A percentile compares a stretch with the other conserved stretches of the same genome.
Conservation (phyloP, 2,888 invertebrate species). For the Phalangium opilio region DNA sequence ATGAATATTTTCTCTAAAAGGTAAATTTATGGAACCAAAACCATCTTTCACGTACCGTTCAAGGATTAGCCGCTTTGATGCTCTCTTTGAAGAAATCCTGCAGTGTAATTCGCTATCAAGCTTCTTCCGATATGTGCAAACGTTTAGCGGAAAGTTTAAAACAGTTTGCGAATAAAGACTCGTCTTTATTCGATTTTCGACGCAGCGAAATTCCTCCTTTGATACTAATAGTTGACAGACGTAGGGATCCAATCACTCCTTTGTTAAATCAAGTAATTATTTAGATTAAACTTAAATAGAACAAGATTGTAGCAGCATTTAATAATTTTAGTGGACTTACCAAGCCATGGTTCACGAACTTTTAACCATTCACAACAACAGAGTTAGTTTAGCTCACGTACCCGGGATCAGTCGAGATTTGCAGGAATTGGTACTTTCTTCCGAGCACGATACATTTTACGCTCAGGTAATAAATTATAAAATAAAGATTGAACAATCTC, state of each 20-base stretch:
- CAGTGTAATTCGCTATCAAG: slow-evolving; percentile 75
- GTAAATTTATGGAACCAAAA: slow-evolving; percentile 49
- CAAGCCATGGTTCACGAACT: slow-evolving; percentile 99
- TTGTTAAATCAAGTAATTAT: slow-evolving; percentile 59
- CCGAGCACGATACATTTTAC: slow-evolving; percentile 95
- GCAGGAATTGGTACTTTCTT: slow-evolving; percentile 78
- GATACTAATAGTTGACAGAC: slow-evolving; percentile 74
- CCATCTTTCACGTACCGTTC: slow-evolving; percentile 59
- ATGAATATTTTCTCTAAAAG: background rate
- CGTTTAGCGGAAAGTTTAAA: slow-evolving; percentile 59
- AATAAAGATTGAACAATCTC: slow-evolving; percentile 3
- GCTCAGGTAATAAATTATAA: slow-evolving; percentile 47
- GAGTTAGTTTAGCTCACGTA: slow-evolving; percentile 72
- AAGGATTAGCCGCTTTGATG: slow-evolving; percentile 68
- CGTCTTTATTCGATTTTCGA: slow-evolving; percentile 71
- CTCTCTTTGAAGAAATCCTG: slow-evolving; percentile 70
- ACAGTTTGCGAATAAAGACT: slow-evolving; percentile 74
- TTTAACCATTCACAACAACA: slow-evolving; percentile 77
- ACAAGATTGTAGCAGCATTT: background rate
- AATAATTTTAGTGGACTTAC: slow-evolving; percentile 75
- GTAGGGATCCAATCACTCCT: slow-evolving; percentile 91
- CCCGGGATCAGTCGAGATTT: slow-evolving; percentile 75
- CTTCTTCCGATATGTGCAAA: slow-evolving; percentile 66
- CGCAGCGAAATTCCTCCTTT: slow-evolving; percentile 52
- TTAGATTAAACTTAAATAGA: background rate